Base-by-base conservation (phyloP, 2,888 invertebrate species). In the Lasioglossum vierecki region DNA sequence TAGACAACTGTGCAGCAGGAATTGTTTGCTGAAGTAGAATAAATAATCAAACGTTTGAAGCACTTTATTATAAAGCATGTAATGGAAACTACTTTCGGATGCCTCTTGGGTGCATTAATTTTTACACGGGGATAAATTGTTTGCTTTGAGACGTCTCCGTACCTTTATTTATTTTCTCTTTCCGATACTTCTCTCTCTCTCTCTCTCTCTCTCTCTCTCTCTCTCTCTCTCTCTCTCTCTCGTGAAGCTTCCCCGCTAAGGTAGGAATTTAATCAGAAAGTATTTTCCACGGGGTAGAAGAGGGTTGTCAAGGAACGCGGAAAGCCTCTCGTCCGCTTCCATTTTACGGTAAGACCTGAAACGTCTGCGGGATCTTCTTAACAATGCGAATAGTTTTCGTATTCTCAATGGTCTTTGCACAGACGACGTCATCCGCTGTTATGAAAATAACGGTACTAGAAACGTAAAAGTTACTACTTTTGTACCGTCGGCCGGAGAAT, bases 361-460 rank as follows among this genome's bases (percentile, higher is more conserved):
- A 84, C 85, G 89, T 86, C 89, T 87, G 84, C 76, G 73, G 79
- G 79, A 91, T 88, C 84, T 88, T 86, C 86, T 88, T 85, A 86
- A 91, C 89, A 88, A 89, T 91, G 89, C 87, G 83, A 91, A 90
- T 85, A 85, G 85, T 78, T 79, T 79, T 74, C 83, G 88, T 89
- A 87, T 89, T 85, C 87, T 88, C 86, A 77, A 82, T 86, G 87
- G 88, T 76, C 85, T 85, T 88, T 87, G 86, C 79, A 82, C 84
- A 79, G 89, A 89, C 90, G 86, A 85, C 83, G 86, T 90, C 84
- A 84, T 87, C 84, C 77, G 79, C 82, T 82, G 86, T 91, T 91
- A 91, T 90, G 90, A 91, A 91, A 91, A 91, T 91, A 91, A 88
- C 85, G 83, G 81, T 66, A 76, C 84, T 66, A 53, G 76, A 83